Evolutionary conservation across 2,888 invertebrate genomes (phyloP).

Genomic region (Colletes collaris): DNA sequence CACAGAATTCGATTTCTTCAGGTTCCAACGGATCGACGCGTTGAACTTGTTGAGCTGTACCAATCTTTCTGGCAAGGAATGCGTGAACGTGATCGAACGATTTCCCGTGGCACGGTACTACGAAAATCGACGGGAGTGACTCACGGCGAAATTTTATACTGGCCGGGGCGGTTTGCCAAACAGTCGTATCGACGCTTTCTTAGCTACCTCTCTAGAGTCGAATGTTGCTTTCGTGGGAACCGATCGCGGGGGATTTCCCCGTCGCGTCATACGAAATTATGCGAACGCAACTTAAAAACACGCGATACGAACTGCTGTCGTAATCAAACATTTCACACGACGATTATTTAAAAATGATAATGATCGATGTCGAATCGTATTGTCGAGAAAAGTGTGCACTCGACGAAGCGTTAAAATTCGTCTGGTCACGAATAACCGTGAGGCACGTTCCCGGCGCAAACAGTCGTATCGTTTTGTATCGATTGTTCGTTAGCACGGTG

Average conservation of each 20-base stretch:
- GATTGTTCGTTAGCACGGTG: slow-evolving; percentile 18
- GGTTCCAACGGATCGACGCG: too few relatives aligned
- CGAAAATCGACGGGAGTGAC: slow-evolving; percentile 26
- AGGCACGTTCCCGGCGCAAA: slow-evolving; percentile 1
- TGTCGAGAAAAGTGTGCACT: too few relatives aligned
- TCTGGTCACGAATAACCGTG: slow-evolving; percentile 9
- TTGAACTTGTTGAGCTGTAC: neutral
- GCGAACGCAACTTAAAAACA: too few relatives aligned
- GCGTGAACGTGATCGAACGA: slow-evolving; percentile 11
- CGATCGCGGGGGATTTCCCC: too few relatives aligned
- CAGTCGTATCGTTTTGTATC: slow-evolving; percentile 12
- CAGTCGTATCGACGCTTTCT: slow-evolving; percentile 16
- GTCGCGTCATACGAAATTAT: too few relatives aligned
- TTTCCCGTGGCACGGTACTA: neutral
- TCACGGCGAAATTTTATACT: slow-evolving; percentile 44
- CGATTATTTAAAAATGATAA: too few relatives aligned
- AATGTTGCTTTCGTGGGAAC: neutral
- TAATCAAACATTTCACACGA: too few relatives aligned
- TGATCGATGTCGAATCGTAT: too few relatives aligned
- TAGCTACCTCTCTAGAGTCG: neutral
- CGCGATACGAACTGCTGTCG: too few relatives aligned
- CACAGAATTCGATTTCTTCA: too few relatives aligned
- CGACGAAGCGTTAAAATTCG: slow-evolving; percentile 15
- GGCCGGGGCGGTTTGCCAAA: slow-evolving; percentile 42
- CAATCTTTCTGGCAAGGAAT: slow-evolving; percentile 3